Evolutionary conservation across 2,797 vertebrate genomes (phyloP).

Genomic region (Enteromius anoplus): DNA sequence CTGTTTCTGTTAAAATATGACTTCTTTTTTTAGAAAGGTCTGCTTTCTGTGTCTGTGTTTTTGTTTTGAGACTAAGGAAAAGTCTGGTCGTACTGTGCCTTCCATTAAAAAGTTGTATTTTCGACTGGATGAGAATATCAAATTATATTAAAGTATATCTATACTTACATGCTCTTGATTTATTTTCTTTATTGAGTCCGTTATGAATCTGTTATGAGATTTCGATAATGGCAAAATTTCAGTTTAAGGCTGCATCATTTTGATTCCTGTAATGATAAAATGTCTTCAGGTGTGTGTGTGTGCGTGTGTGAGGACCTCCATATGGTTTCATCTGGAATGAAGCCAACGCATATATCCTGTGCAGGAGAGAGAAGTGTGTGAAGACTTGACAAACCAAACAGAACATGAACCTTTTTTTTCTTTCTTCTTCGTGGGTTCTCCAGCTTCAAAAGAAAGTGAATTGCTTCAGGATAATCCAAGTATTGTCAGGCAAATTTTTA

Average conservation of each 20-base stretch:
- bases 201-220: not conserved
- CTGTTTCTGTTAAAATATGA: not conserved
- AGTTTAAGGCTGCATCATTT: not conserved
- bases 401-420: not conserved
- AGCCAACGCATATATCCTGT: constrained; percentile 41
- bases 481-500: not conserved
- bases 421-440: not conserved
- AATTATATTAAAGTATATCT: constrained; percentile 52
- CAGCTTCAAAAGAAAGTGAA: not conserved
- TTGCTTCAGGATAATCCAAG: constrained; percentile 7
- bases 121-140: constrained; percentile 78
- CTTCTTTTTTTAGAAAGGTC: constrained; percentile 61
- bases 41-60: constrained; percentile 82
- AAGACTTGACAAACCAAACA: not conserved
- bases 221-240: not conserved
- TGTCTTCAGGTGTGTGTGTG: not conserved
- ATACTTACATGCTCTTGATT: constrained; percentile 24
- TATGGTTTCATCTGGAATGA: constrained; percentile 51
- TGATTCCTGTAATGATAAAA: not conserved
- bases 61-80: constrained; percentile 82
- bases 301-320: constrained; percentile 13
- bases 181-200: not conserved
- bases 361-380: constrained; percentile 25
- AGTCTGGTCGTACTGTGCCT: constrained; percentile 99
- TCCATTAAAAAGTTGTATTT: constrained; percentile 94